Conservation (phyloP, 2,113 vertebrate genomes). For the Otolemur garnettii region DNA sequence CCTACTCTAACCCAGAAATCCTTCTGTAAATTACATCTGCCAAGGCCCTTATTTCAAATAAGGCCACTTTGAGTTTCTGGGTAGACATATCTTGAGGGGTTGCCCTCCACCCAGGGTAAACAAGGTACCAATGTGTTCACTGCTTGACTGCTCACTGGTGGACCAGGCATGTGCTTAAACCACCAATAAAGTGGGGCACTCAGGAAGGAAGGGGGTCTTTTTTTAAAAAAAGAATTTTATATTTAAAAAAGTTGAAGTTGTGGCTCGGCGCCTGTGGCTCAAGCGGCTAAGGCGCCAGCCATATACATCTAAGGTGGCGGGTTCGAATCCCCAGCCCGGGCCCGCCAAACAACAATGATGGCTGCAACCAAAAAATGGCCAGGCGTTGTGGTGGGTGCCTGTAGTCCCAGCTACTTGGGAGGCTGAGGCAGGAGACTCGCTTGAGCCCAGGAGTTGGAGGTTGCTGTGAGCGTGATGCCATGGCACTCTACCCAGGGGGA, state of each 20-base stretch:
- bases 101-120: background rate
- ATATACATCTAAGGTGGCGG: too few species aligned
- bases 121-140: background rate
- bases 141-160: background rate
- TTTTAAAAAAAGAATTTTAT: background rate
- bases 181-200: background rate
- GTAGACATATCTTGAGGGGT: background rate
- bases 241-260: background rate
- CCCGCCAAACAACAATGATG: too few species aligned
- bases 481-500: too few species aligned
- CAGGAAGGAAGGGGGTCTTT: background rate
- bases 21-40: background rate
- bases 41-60: background rate
- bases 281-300: too few species aligned
- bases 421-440: too few species aligned
- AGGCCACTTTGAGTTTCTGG: background rate
- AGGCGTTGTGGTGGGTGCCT: too few species aligned
- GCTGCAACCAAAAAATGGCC: too few species aligned
- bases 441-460: too few species aligned
- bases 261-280: background rate
- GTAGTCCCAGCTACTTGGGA: too few species aligned
- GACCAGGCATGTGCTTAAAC: background rate
- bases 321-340: too few species aligned
- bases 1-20: background rate
- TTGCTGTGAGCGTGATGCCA: too few species aligned